Evolutionary conservation across 1,140 invertebrate species (phyloP).

Genomic region (Cydia strobilella): DNA sequence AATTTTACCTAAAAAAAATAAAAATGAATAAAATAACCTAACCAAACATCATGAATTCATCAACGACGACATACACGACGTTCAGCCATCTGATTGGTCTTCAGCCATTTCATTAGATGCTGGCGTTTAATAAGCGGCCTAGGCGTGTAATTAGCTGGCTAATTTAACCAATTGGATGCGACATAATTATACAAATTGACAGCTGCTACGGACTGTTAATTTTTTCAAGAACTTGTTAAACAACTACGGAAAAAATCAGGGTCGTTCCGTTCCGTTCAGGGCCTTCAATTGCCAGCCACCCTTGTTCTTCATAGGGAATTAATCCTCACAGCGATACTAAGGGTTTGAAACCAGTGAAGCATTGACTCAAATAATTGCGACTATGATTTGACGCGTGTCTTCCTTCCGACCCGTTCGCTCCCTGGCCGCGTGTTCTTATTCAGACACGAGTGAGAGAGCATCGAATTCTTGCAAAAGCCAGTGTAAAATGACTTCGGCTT

Average conservation of each 20-base stretch:
- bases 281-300: neutral
- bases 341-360: slow-evolving; percentile 14
- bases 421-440: neutral
- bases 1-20: too few relatives aligned
- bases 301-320: neutral
- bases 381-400: slow-evolving; percentile 31
- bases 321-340: slow-evolving; percentile 13
- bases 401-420: slow-evolving; percentile 27
- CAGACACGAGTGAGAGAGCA: neutral
- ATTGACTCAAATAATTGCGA: slow-evolving; percentile 27
- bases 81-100: too few relatives aligned
- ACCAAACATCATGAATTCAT: too few relatives aligned
- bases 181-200: too few relatives aligned
- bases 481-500: neutral
- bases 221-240: neutral
- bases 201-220: neutral
- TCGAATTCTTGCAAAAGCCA: neutral
- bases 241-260: neutral
- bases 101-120: too few relatives aligned
- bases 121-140: too few relatives aligned
- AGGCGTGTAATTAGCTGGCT: too few relatives aligned
- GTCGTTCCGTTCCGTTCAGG: too few relatives aligned
- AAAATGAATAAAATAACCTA: too few relatives aligned
- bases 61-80: too few relatives aligned
- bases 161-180: too few relatives aligned